Evolutionary conservation across 1,140 invertebrate genomes (phyloP).

Genomic region (Platyura marginata): DNA sequence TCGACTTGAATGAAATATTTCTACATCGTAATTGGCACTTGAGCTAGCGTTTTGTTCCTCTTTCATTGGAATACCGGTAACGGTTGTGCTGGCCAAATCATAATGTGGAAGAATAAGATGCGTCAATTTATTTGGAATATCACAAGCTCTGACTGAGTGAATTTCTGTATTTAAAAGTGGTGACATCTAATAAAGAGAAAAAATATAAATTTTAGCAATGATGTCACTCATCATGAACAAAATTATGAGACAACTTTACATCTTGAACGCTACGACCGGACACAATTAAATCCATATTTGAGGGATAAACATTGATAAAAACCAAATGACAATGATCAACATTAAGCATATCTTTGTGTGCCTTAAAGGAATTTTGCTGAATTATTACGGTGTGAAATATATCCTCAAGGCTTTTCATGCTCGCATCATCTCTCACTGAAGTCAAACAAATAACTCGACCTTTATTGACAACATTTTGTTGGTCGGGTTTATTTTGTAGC

Average conservation of each 20-base stretch:
- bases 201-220: neutral
- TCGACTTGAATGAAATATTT: conserved; percentile 73
- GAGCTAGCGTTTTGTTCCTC: conserved; percentile 97
- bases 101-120: conserved; percentile 70
- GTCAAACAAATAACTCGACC: conserved; percentile 80
- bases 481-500: conserved; percentile 4
- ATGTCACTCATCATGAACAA: too few relatives aligned
- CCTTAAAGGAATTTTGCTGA: conserved; percentile 62
- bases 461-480: conserved; percentile 27
- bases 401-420: conserved; percentile 66
- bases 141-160: conserved; percentile 43
- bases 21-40: conserved; percentile 95
- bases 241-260: too few relatives aligned
- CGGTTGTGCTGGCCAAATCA: conserved; percentile 83
- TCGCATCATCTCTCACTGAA: conserved; percentile 62
- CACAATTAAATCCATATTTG: conserved; percentile 53
- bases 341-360: conserved; percentile 38
- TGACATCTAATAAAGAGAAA: conserved; percentile 33
- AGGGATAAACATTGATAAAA: conserved; percentile 71
- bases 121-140: conserved; percentile 46
- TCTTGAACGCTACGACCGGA: conserved; percentile 43
- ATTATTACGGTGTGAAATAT: conserved; percentile 61
- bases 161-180: conserved; percentile 45
- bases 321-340: conserved; percentile 79
- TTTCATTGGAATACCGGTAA: conserved; percentile 98